Evolutionary conservation across 1,140 invertebrate species (phyloP).

Genomic region (Anthonomus grandis): DNA sequence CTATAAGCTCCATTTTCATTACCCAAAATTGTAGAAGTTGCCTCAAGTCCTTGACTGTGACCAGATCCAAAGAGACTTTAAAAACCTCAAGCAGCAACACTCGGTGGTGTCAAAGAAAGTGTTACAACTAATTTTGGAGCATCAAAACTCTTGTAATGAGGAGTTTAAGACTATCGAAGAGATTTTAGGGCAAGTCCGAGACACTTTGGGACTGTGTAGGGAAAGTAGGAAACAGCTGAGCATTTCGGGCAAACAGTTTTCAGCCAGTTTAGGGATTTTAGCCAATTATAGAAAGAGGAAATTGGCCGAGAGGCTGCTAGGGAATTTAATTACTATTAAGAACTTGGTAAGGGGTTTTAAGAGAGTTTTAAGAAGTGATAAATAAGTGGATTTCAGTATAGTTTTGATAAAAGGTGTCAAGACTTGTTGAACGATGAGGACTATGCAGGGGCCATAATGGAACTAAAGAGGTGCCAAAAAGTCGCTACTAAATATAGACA

Average conservation of each 20-base stretch:
- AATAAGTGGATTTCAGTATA: slow-evolving; percentile 54
- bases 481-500: slow-evolving; percentile 77
- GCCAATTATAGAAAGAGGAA: slow-evolving; percentile 85
- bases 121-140: slow-evolving; percentile 85
- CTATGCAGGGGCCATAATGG: slow-evolving; percentile 83
- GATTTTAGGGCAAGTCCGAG: slow-evolving; percentile 69
- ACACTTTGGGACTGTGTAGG: slow-evolving; percentile 67
- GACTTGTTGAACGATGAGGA: slow-evolving; percentile 80
- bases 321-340: slow-evolving; percentile 77
- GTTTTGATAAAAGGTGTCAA: slow-evolving; percentile 79
- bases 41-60: slow-evolving; percentile 60
- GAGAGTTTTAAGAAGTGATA: neutral
- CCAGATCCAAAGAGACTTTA: slow-evolving; percentile 64
- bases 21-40: slow-evolving; percentile 64
- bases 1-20: slow-evolving; percentile 19
- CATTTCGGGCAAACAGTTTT: slow-evolving; percentile 75
- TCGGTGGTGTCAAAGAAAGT: slow-evolving; percentile 89
- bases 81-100: slow-evolving; percentile 68
- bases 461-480: slow-evolving; percentile 84
- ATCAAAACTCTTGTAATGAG: slow-evolving; percentile 76
- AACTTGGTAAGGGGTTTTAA: slow-evolving; percentile 61
- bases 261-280: slow-evolving; percentile 80
- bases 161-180: slow-evolving; percentile 80
- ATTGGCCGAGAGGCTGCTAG: slow-evolving; percentile 71
- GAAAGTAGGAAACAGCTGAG: slow-evolving; percentile 68